Base-by-base conservation (phyloP, 2,113 vertebrate species). In the Callospermophilus lateralis region DNA sequence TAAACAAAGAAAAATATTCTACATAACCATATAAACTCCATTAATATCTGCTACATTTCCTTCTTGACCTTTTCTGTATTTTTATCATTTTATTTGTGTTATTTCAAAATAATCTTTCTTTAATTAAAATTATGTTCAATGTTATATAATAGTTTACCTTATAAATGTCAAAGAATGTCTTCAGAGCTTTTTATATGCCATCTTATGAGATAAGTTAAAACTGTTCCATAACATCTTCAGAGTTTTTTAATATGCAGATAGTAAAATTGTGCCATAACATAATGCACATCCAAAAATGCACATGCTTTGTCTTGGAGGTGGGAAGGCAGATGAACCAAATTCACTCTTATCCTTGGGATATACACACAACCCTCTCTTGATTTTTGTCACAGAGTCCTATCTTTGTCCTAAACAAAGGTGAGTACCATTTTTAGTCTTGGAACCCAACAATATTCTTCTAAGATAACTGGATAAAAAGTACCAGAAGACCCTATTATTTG, bases 1-100 rank as follows among this genome's bases (percentile, higher is more conserved):
- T 86, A 97, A 90, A 90, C 77, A 97, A 68, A 83, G 48, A 76
- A 79, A 79, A 90, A 37, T 48, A 65, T 63, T 78, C 70, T 90
- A 81, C 3, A 86, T 72, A 83, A 79, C 73, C 5, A 22, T 26
- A 39, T 3, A n/a, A 37, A 72, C 4, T 93, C 37, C 4, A 19
- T 58, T 81, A 94, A 80, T 4, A 96, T 53, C 1, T 73, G 1
- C 53, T 63, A 16, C 24, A 86, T 70, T 95, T 93, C 34, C 65
- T 88, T 96, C 9, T 42, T 72, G 19, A 81, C 0, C 26, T 81
- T 92, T 81, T 73, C 37, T 30, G 37, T 67, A 77, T 84, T 63
- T 84, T 70, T 55, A 9, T 51, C 45, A 6, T 67, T 83, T 67
- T 32, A 78, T 37, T 85, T 93, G 11, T 3, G 77, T 65, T 76